Evolutionary conservation across 2,797 vertebrate species (phyloP).

Genomic region (Bucorvus abyssinicus): DNA sequence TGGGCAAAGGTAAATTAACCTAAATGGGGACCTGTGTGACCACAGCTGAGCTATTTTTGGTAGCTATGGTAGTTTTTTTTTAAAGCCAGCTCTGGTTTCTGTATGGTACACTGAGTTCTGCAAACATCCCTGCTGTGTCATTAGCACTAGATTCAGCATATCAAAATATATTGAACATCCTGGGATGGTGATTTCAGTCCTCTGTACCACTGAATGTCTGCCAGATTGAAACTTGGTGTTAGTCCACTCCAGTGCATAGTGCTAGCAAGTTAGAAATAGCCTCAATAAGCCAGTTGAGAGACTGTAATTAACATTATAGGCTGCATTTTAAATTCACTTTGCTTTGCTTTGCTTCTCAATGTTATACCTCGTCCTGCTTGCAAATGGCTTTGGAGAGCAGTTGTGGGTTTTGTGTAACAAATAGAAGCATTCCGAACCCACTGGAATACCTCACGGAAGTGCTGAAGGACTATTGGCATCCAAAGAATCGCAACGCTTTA

Average conservation of each 20-base stretch:
- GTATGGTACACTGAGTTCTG: neutral
- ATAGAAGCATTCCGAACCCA: neutral
- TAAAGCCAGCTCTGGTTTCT: neutral
- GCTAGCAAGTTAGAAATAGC: neutral
- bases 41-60: neutral
- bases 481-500: neutral
- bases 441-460: neutral
- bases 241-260: neutral
- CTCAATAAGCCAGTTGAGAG: neutral
- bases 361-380: neutral
- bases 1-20: neutral
- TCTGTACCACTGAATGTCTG: neutral
- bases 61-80: neutral
- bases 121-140: neutral
- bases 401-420: neutral
- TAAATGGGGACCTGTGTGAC: neutral
- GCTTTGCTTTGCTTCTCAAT: neutral
- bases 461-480: neutral
- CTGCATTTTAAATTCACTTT: neutral
- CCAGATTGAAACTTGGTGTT: constrained; percentile 10
- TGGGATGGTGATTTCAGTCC: neutral
- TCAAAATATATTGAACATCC: neutral
- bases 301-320: neutral
- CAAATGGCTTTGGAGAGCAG: neutral
- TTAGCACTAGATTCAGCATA: neutral